A percentile compares a stretch with the other conserved stretches of the same genome.
These are phyloP conservation scores for Remorina albescens DNA, from an alignment of 2,797 vertebrate species.

Conservation along the genomic window DNA sequence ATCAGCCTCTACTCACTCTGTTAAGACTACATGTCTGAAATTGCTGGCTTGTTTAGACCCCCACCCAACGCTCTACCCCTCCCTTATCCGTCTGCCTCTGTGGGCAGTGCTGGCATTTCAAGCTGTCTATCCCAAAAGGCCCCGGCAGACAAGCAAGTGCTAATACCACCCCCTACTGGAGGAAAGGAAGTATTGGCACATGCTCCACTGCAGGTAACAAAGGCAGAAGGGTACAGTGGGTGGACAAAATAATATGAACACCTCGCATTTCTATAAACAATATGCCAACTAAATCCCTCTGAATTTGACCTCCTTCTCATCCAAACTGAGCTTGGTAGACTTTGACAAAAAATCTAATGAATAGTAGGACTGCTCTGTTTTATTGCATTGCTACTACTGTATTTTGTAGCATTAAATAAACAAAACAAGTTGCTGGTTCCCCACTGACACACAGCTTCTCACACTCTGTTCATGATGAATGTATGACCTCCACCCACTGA, in stretches of 20 bases:
- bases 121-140: slow-evolving; percentile 78
- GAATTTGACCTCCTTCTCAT: neutral
- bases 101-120: slow-evolving; percentile 84
- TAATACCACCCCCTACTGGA: slow-evolving; percentile 85
- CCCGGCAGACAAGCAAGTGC: slow-evolving; percentile 75
- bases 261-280: neutral
- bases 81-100: slow-evolving; percentile 68
- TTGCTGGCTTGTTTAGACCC: slow-evolving; percentile 71
- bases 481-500: neutral
- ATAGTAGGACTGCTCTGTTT: neutral
- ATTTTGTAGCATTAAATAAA: neutral
- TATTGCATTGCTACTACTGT: neutral
- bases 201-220: neutral
- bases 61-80: slow-evolving; percentile 16
- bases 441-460: neutral
- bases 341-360: rapidly evolving
- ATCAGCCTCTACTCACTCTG: slow-evolving; percentile 79
- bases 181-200: slow-evolving; percentile 14
- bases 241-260: slow-evolving; percentile 19
- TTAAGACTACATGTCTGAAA: slow-evolving; percentile 80
- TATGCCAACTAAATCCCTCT: neutral
- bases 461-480: slow-evolving; percentile 1
- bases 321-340: neutral
- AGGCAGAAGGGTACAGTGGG: neutral
- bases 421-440: neutral